Percentiles rank a stretch among this genome's conserved stretches.
phyloP scores from a whole-genome alignment of 2,888 invertebrate genomes.

The Oxyteleia sp. region DNA sequence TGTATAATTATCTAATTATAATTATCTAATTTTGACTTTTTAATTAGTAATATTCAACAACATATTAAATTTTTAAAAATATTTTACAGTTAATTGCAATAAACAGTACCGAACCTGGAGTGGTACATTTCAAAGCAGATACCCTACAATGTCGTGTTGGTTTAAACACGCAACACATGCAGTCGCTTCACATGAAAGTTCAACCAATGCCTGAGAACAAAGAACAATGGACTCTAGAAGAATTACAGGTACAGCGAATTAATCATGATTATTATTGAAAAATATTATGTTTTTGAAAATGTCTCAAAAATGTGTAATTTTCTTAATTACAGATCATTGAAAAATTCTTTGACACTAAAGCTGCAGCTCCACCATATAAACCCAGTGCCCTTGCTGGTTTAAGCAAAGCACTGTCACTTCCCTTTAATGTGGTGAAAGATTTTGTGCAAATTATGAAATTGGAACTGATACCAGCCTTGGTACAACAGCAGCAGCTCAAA shows the following conservation, averaged over 20 bases:
- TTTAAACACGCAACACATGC: slow-evolving; percentile 95
- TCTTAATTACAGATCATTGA: slow-evolving; percentile 92
- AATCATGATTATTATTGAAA: too few relatives aligned
- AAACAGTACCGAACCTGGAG: slow-evolving; percentile 94
- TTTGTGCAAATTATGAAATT: slow-evolving; percentile 95
- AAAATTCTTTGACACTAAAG: slow-evolving; percentile 96
- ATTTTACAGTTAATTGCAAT: slow-evolving; percentile 90
- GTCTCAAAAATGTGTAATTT: slow-evolving; percentile 3
- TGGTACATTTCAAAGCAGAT: slow-evolving; percentile 96
- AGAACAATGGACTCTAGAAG: slow-evolving; percentile 95
- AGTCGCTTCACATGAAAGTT: slow-evolving; percentile 95
- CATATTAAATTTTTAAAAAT: slow-evolving; percentile 38
- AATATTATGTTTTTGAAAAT: slow-evolving; percentile 11
- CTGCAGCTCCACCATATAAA: slow-evolving; percentile 96
- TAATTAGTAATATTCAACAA: too few relatives aligned
- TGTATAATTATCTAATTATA: too few relatives aligned
- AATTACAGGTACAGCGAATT: slow-evolving; percentile 95
- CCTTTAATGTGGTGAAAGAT: slow-evolving; percentile 95
- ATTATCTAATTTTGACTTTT: too few relatives aligned
- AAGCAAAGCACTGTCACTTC: slow-evolving; percentile 94
- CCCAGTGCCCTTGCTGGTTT: slow-evolving; percentile 96
- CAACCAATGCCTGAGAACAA: slow-evolving; percentile 94
- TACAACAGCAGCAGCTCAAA: slow-evolving; percentile 90
- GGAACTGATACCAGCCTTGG: slow-evolving; percentile 90
- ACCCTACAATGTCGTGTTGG: slow-evolving; percentile 95